Percentiles rank a stretch among this genome's conserved stretches.
Evolutionary conservation across 2,797 vertebrate species (phyloP).

Genomic region (Myotis pilosus): DNA sequence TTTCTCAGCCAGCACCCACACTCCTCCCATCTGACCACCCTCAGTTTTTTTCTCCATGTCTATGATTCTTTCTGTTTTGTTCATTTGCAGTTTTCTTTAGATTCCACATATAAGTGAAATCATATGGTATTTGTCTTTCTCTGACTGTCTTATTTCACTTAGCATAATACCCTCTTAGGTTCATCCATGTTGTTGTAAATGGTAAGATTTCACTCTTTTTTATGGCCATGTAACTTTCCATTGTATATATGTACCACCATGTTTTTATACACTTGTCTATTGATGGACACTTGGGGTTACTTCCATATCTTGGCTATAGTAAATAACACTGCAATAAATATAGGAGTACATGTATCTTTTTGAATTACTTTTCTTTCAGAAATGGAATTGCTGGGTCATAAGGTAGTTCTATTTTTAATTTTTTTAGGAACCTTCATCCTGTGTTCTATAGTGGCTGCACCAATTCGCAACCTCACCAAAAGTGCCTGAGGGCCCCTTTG

Average conservation of each 20-base stretch:
- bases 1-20: neutral
- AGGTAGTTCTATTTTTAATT: neutral
- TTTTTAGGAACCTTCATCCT: neutral
- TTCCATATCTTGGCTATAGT: neutral
- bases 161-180: too few relatives aligned
- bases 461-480: neutral
- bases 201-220: neutral
- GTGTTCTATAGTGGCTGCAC: neutral
- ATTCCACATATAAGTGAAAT: neutral
- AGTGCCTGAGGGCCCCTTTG: neutral
- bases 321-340: neutral
- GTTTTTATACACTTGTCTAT: neutral
- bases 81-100: neutral
- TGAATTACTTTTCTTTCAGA: neutral
- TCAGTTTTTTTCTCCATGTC: neutral
- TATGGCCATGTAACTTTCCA: neutral
- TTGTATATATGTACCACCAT: neutral
- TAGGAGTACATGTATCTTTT: neutral
- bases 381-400: neutral
- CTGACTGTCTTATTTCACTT: neutral
- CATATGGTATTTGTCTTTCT: neutral
- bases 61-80: neutral
- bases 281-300: neutral
- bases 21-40: neutral
- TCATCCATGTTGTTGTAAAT: neutral